A percentile compares a stretch with the other conserved stretches of the same genome.
phyloP scores from a whole-genome alignment of 2,888 invertebrate genomes.

The Drosophila parthenogenetica region DNA sequence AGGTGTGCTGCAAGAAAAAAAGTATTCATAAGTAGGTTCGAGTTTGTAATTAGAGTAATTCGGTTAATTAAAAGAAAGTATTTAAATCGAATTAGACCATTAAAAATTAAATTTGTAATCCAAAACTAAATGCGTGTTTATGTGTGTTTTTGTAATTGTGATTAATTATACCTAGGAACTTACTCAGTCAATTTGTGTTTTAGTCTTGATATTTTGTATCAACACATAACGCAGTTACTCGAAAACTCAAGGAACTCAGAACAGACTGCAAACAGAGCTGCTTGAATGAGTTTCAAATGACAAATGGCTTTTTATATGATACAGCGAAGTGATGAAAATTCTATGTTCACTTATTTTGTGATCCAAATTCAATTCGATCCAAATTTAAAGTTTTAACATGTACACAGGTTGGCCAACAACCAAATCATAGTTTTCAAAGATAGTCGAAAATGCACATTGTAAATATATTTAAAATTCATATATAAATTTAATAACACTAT shows the following conservation, averaged over 20 bases:
- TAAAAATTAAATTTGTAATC: constrained; percentile 21
- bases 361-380: constrained; percentile 9
- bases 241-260: constrained; percentile 50
- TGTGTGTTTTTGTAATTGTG: constrained; percentile 18
- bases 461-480: neutral
- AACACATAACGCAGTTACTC: constrained; percentile 40
- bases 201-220: constrained; percentile 51
- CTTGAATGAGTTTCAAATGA: constrained; percentile 48
- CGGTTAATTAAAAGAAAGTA: neutral
- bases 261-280: constrained; percentile 50
- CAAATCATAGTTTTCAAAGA: neutral
- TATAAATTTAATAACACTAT: no score
- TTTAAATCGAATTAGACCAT: constrained; percentile 15
- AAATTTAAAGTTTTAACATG: constrained; percentile 10
- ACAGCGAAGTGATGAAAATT: constrained; percentile 21
- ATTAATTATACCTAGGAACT: constrained; percentile 45
- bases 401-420: constrained; percentile 17
- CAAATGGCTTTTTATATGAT: constrained; percentile 39
- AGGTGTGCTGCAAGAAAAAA: constrained; percentile 71
- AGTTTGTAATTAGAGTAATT: neutral
- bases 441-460: neutral
- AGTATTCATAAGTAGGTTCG: constrained; percentile 4
- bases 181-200: constrained; percentile 61
- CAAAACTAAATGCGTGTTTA: constrained; percentile 21
- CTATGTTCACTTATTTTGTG: constrained; percentile 2